phyloP scores from a whole-genome alignment of 2,113 vertebrate species.

The Bothrops jararaca region DNA sequence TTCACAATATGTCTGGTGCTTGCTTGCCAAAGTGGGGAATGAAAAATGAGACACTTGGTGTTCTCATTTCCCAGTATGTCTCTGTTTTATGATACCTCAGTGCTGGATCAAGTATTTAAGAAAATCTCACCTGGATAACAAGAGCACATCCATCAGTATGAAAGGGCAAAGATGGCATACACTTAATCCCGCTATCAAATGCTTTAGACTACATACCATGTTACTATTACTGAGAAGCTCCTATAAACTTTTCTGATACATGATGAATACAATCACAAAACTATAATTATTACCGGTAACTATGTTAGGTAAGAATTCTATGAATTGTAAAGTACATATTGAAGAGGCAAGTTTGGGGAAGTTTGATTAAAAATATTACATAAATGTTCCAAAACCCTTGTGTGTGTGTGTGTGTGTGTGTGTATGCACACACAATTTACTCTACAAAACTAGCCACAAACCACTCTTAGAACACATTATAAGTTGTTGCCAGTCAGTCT shows the following conservation, averaged over 20 bases:
- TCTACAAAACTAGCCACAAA: background rate
- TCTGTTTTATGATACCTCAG: background rate
- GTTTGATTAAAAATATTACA: background rate
- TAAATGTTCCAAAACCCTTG: background rate
- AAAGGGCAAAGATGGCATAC: background rate
- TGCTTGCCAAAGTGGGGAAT: constrained; percentile 5
- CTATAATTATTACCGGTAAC: background rate
- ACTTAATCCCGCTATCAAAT: background rate
- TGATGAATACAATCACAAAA: background rate
- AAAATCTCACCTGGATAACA: background rate
- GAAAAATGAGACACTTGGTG: constrained; percentile 6
- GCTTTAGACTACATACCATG: background rate
- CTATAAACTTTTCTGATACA: background rate
- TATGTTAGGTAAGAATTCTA: background rate
- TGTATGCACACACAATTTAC: background rate
- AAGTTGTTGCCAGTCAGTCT: background rate
- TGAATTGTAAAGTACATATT: background rate
- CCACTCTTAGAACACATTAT: background rate
- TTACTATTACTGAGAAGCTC: background rate
- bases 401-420: background rate
- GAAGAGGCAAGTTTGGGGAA: background rate
- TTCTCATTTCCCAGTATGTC: background rate
- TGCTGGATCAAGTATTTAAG: background rate
- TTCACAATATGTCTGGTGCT: constrained; percentile 2
- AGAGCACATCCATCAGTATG: background rate